These are phyloP conservation scores for Campoletis sonorensis DNA, from an alignment of 1,140 invertebrate species.

Conservation along the genomic window DNA sequence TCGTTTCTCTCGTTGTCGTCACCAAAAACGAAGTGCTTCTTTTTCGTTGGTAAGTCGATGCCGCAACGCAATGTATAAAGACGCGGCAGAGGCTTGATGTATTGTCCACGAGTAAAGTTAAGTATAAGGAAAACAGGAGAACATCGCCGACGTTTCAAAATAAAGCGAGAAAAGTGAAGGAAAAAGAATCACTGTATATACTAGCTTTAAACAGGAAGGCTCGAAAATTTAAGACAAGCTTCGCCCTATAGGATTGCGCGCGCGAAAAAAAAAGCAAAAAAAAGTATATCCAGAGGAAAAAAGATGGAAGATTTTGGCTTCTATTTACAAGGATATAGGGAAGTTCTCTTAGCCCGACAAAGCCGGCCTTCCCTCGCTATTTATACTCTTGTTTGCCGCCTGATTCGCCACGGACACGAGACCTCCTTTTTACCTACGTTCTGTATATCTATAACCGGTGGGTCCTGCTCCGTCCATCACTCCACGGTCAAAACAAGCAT, in stretches of 20 bases:
- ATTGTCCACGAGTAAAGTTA: neutral
- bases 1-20: conserved; percentile 42
- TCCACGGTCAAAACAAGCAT: conserved; percentile 64
- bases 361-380: conserved; percentile 52
- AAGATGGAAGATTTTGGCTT: neutral
- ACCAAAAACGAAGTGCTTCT: conserved; percentile 28
- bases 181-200: conserved; percentile 41
- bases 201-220: too few species aligned
- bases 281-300: neutral
- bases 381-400: conserved; percentile 71
- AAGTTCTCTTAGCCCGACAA: neutral
- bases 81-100: conserved; percentile 25
- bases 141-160: conserved; percentile 6
- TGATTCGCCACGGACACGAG: conserved; percentile 68
- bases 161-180: conserved; percentile 49
- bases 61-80: neutral
- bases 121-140: neutral
- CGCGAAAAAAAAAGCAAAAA: neutral
- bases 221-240: too few species aligned
- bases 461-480: conserved; percentile 51
- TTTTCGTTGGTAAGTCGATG: conserved; percentile 49
- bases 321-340: neutral
- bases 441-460: conserved; percentile 20
- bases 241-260: too few species aligned
- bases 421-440: conserved; percentile 40